Percentiles rank a stretch among this genome's conserved stretches.
Conservation (phyloP, 2,888 invertebrate species). For the Lydus trimaculatus region DNA sequence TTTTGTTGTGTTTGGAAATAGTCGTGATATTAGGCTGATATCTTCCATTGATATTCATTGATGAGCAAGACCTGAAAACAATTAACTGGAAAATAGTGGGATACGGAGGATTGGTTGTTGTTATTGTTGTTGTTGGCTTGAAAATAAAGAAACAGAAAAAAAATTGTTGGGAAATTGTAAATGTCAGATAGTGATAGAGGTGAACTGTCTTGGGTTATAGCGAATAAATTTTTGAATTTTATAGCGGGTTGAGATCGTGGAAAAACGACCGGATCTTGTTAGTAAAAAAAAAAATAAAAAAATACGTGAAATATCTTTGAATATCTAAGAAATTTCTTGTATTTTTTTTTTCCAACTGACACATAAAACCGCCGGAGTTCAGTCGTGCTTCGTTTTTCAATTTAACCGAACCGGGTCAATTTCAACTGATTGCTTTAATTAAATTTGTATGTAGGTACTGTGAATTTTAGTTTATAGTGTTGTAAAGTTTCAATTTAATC, state of each 20-base stretch:
- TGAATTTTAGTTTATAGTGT: not conserved
- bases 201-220: not conserved
- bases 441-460: not conserved
- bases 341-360: not conserved
- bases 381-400: not conserved
- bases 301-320: not conserved
- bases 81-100: not conserved
- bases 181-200: not conserved
- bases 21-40: not conserved
- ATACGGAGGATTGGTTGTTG: not conserved
- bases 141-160: not conserved
- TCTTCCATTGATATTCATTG: not conserved
- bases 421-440: not conserved
- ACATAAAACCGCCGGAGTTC: too few relatives aligned
- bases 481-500: not conserved
- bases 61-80: not conserved
- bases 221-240: not conserved
- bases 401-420: not conserved
- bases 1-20: not conserved
- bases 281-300: too few relatives aligned
- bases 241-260: not conserved
- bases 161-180: not conserved
- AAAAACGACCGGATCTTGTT: not conserved
- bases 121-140: not conserved
- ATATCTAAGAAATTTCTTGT: not conserved